Evolutionary conservation across 2,888 invertebrate species (phyloP), one percentile per base, ranked within the genome.

Genomic region (Dioctria rufipes): DNA sequence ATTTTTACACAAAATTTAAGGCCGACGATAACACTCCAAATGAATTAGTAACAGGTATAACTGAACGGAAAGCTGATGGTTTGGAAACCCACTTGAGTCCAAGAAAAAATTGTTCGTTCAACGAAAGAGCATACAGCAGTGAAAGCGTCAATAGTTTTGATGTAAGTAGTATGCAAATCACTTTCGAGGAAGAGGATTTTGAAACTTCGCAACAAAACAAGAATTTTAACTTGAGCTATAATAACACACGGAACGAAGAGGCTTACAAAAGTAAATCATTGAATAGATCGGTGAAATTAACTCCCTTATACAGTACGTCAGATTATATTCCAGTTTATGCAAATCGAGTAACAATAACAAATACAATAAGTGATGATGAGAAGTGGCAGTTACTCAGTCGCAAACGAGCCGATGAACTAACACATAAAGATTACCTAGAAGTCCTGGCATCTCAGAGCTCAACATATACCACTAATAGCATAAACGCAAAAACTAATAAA

Each of bases 291-390:
- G 85, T 88, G 85, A 86, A 87, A 83, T 83, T 89, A 83, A 88
- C 88, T 78, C 87, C 89, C 60, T 85, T 88, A 80, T 86, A 86
- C 83, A 86, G 85, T 81, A 84, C 84, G 51, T 80, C 79, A 8
- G 88, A 88, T 49, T 89, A 89, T 82, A 87, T 86, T 40, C 89
- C 89, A 2, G 89, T 89, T 13, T 89, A 89, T 84, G 85, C 87
- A 63, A 89, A 87, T 84, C 88, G 88, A 58, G 85, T 88, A 81
- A 87, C 88, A 83, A 86, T 88, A 80, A 86, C 87, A 69, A 86
- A 86, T 73, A 87, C 86, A 80, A 87, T 87, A 54, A 86, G 86
- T 83, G 89, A 89, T 83, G 89, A 89, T 82, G 89, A 89, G 84
- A 89, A 89, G 83, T 89, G 89, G 89, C 87, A 88, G 83, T 84